Evolutionary conservation across 2,888 invertebrate species (phyloP).

Genomic region (Epistrophe eligans): DNA sequence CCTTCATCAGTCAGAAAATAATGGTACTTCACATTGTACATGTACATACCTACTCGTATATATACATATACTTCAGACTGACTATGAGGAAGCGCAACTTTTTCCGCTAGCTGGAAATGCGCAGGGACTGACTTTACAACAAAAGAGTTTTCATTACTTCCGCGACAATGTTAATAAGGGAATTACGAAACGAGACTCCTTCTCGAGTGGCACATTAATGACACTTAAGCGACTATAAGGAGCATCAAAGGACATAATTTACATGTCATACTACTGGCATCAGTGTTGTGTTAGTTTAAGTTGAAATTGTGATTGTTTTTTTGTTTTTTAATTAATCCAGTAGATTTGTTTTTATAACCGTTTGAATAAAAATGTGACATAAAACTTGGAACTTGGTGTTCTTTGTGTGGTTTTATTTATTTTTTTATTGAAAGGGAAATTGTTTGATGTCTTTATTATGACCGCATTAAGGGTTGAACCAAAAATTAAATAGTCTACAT

Average conservation of each 20-base stretch:
- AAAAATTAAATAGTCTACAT: too few species aligned
- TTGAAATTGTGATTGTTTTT: not conserved
- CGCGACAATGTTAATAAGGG: slow-evolving; percentile 19
- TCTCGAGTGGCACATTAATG: slow-evolving; percentile 39
- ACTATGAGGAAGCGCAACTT: slow-evolving; percentile 12
- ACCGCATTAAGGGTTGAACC: not conserved
- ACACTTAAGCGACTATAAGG: slow-evolving; percentile 37
- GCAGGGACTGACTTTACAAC: slow-evolving; percentile 30
- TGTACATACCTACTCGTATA: not conserved
- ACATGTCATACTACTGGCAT: slow-evolving; percentile 49
- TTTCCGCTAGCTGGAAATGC: slow-evolving; percentile 26
- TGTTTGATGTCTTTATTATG: not conserved
- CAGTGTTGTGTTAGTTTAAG: not conserved
- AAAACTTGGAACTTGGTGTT: not conserved
- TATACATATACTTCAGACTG: not conserved
- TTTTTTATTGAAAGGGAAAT: not conserved
- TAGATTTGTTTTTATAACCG: not conserved
- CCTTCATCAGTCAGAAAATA: slow-evolving; percentile 32
- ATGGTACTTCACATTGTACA: not conserved
- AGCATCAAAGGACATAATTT: slow-evolving; percentile 59
- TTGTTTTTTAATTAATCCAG: slow-evolving; percentile 3
- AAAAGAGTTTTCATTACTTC: slow-evolving; percentile 33
- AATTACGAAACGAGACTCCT: slow-evolving; percentile 20
- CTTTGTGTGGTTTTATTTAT: not conserved
- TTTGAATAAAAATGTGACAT: not conserved